Percentiles rank a stretch among this genome's conserved stretches.
Evolutionary conservation across 2,113 vertebrate genomes (phyloP).

Genomic region (Ptilonorhynchus violaceus): DNA sequence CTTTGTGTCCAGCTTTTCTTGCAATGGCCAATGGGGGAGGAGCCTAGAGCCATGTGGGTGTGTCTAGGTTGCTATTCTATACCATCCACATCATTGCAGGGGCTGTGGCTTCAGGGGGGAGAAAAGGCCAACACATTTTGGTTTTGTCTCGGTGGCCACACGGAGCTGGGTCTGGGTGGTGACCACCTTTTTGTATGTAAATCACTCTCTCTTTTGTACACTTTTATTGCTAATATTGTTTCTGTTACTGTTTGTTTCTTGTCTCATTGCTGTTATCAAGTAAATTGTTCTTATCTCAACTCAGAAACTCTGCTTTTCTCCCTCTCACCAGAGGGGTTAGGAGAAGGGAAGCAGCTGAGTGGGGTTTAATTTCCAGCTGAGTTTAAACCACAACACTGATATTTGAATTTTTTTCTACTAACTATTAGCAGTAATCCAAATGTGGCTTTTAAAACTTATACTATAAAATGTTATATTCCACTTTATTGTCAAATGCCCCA

Average conservation of each 20-base stretch:
- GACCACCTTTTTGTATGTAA: fast-evolving
- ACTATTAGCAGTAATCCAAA: not conserved
- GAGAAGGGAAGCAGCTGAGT: not conserved
- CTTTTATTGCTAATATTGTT: not conserved
- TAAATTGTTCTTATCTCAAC: not conserved
- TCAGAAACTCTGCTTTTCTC: not conserved
- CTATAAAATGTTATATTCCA: not conserved
- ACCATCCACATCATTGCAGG: not conserved
- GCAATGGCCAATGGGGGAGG: not conserved
- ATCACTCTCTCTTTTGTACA: not conserved
- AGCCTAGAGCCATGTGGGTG: fast-evolving
- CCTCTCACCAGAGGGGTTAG: fast-evolving
- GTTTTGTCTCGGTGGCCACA: not conserved
- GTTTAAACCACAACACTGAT: not conserved
- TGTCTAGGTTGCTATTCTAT: not conserved
- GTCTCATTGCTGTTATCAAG: not conserved
- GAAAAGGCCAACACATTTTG: not conserved
- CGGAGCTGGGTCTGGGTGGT: not conserved
- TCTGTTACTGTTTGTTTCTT: not conserved
- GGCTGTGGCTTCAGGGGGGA: not conserved
- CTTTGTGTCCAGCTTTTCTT: not conserved
- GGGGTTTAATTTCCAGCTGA: not conserved
- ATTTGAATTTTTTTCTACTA: not conserved
- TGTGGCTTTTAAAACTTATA: not conserved
- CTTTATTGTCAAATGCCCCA: not conserved